Evolutionary conservation across 2,797 vertebrate species (phyloP), one percentile per base, ranked within the genome.

Genomic region (Semaprochilodus insignis): DNA sequence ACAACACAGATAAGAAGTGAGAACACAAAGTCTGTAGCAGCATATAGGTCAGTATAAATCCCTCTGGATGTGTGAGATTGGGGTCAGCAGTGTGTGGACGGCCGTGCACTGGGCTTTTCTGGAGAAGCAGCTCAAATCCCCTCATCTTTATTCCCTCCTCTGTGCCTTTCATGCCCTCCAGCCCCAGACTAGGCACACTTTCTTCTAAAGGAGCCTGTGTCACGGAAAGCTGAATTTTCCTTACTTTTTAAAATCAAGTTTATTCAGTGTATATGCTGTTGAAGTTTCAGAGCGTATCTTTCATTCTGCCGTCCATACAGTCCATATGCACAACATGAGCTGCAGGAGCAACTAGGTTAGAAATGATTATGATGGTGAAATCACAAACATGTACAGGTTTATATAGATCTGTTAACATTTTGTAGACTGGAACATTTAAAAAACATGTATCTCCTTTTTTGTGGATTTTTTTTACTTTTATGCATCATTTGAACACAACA

Each of bases 161-260:
- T 16, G 63, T 25, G 36, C 0, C 23, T 40, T 54, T 36, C 78
- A 81, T 83, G 81, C 85, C 81, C 85, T 87, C 83, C 86, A 77
- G 63, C 21, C 44, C 11, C 25, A 4, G 21, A 8, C 67, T 70
- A 17, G 31, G 13, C 31, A 67, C 31, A 67, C 10, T 21, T 67
- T 67, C 34, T 10, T 40, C 16, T 36, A 31, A 7, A 19, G 7
- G 7, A 67, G 65, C 19, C 7, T 36, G 16, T 16, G 6, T 17
- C 27, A 31, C 2, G 4, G 10, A 63, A 4, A 66, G 19, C 34
- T 34, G 62, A 57, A 5, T n/a, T 60, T 60, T 48, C 19, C 57
- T 60, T 60, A 59, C 19, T 60, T 60, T 60, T 23, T 60, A 1
- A 17, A 17, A 54, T 54, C 7, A 54, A 54, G 52, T 52, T 1